Evolutionary conservation across 1,140 invertebrate species (phyloP), one percentile per base, ranked within the genome.

Genomic region (Brachystomella parvula): DNA sequence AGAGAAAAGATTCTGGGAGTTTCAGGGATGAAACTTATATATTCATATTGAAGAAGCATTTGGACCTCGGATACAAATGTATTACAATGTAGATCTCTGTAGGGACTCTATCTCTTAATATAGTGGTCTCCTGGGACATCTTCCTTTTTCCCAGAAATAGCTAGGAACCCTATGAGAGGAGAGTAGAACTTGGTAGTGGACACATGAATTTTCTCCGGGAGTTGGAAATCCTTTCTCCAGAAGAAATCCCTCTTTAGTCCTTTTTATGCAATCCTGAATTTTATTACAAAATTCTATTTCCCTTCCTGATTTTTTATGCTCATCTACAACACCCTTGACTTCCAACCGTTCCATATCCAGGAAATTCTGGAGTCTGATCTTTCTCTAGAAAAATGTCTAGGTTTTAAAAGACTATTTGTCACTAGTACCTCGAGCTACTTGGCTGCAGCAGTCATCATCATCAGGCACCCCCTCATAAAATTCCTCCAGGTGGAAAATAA

Each of bases 41-140:
- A 72, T 72, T 72, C 71, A 72, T 70, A 70, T 67, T 70, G 64
- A 62, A 68, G 70, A 71, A 71, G 35, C 49, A 15, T 26, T 65
- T 68, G 67, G n/a, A n/a, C 65, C 28, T 47, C 3, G 59, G 59
- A 57, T 71, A 68, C 65, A 68, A 73, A 73, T 70, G 68, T 70
- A 73, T 70, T 73, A 70, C 66, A 64, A 70, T 73, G 71, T 70
- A 73, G 61, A 59, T 68, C 68, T 70, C 71, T 68, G 68, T 44
- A 35, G 71, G 71, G 71, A 73, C 71, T 70, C 58, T 68, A 70
- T 72, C 68, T 72, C 71, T 73, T 73, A 73, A 73, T 73, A 69
- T 73, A 73, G 71, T 73, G 66, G 64, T 69, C 71, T 65, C 71
- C 53, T 49, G 71, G 68, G 71, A 64, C 47, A 68, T 67, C 60